Evolutionary conservation across 2,797 vertebrate genomes (phyloP).

Genomic region (Sparidentex hasta): DNA sequence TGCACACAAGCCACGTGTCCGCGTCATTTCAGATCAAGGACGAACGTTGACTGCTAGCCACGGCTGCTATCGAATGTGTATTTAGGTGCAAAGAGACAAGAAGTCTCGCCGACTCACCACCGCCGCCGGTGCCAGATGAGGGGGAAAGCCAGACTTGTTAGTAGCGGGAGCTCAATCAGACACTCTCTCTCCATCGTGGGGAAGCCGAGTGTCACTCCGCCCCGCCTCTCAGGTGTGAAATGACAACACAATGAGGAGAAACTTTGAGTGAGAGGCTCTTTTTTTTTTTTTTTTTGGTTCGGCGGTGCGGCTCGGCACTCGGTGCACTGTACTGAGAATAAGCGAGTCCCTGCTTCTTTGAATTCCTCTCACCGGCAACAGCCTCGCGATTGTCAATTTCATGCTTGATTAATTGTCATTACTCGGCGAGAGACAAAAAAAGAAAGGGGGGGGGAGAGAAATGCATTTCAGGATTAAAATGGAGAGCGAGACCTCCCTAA

Average conservation of each 20-base stretch:
- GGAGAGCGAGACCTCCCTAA: conserved; percentile 75
- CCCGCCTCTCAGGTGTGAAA: conserved; percentile 76
- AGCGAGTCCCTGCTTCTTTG: conserved; percentile 72
- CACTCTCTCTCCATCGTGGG: conserved; percentile 22
- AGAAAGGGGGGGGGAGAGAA: conserved; percentile 48
- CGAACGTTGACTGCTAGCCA: conserved; percentile 20
- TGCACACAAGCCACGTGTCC: neutral
- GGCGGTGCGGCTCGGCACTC: conserved; percentile 26
- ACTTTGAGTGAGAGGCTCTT: conserved; percentile 57
- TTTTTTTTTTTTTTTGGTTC: conserved; percentile 31
- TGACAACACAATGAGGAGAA: conserved; percentile 71
- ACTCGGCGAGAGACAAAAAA: conserved; percentile 78
- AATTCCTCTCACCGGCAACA: conserved; percentile 81
- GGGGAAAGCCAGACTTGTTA: conserved; percentile 62
- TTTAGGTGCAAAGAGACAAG: conserved; percentile 35
- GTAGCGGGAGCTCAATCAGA: conserved; percentile 68
- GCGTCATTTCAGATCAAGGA: conserved; percentile 28
- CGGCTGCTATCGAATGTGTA: conserved; percentile 37
- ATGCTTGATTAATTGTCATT: conserved; percentile 89
- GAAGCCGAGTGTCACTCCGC: conserved; percentile 57
- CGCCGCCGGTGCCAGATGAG: conserved; percentile 30
- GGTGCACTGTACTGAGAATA: conserved; percentile 57
- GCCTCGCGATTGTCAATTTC: conserved; percentile 87
- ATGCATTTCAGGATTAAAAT: conserved; percentile 79
- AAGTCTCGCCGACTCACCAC: conserved; percentile 27